phyloP scores from a whole-genome alignment of 2,113 vertebrate species.

The Notothenia rossii region DNA sequence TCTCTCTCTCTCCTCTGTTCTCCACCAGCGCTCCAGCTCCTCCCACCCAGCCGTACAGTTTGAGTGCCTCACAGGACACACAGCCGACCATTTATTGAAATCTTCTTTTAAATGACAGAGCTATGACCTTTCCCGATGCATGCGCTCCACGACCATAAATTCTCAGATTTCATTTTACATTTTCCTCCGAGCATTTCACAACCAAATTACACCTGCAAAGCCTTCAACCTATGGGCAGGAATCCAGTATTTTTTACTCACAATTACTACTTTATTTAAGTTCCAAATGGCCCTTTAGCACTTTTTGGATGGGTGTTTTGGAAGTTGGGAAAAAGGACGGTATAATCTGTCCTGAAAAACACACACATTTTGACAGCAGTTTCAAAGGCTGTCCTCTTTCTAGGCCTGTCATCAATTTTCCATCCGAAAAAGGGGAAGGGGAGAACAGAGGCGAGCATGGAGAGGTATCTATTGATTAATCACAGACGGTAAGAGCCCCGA shows the following conservation, averaged over 20 bases:
- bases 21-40: slow-evolving; percentile 42
- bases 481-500: slow-evolving; percentile 55
- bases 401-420: slow-evolving; percentile 60
- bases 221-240: slow-evolving; percentile 47
- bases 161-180: slow-evolving; percentile 78
- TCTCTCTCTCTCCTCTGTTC: slow-evolving; percentile 48
- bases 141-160: slow-evolving; percentile 69
- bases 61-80: slow-evolving; percentile 56
- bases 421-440: slow-evolving; percentile 46
- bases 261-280: slow-evolving; percentile 56
- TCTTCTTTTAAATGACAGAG: slow-evolving; percentile 76
- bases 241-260: slow-evolving; percentile 64
- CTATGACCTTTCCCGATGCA: slow-evolving; percentile 76
- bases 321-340: slow-evolving; percentile 33
- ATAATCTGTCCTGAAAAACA: slow-evolving; percentile 57
- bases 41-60: slow-evolving; percentile 60
- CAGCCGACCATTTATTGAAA: slow-evolving; percentile 75
- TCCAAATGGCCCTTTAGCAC: slow-evolving; percentile 41
- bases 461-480: slow-evolving; percentile 71
- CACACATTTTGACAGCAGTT: slow-evolving; percentile 57
- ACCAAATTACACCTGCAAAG: slow-evolving; percentile 70
- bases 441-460: slow-evolving; percentile 46
- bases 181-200: slow-evolving; percentile 70
- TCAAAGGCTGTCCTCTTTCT: slow-evolving; percentile 64
- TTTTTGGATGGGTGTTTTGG: slow-evolving; percentile 47